These are phyloP conservation scores for Onychomys arenicola DNA, from an alignment of 2,797 vertebrate genomes.

Conservation along the genomic window DNA sequence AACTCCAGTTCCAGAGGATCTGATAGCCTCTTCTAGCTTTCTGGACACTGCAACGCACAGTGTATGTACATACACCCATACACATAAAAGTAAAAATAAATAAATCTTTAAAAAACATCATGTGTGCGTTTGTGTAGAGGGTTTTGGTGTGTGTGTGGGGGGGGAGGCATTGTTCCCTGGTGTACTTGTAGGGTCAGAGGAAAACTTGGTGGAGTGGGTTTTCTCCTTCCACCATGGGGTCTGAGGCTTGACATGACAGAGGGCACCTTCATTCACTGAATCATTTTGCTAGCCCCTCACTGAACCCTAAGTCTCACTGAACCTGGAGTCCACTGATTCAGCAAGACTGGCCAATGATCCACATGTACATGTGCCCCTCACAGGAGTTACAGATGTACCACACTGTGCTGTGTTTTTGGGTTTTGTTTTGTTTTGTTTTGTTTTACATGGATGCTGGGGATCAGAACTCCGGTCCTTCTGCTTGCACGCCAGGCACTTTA, in stretches of 20 bases:
- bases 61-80: not conserved
- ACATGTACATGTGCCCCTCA: not conserved
- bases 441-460: not conserved
- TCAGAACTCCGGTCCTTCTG: not conserved
- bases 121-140: not conserved
- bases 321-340: not conserved
- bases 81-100: not conserved
- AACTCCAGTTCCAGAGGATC: not conserved
- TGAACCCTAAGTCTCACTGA: not conserved
- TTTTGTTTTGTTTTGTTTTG: not conserved
- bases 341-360: not conserved
- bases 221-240: not conserved
- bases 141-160: not conserved
- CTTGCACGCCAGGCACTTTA: not conserved
- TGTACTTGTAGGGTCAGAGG: not conserved
- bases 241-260: not conserved
- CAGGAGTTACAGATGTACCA: not conserved
- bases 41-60: not conserved
- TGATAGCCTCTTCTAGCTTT: not conserved
- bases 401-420: not conserved
- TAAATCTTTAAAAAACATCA: not conserved
- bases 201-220: not conserved
- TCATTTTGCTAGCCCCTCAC: not conserved
- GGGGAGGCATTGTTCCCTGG: not conserved
- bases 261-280: not conserved